phyloP scores from a whole-genome alignment of 1,140 invertebrate genomes.

The Drosophila subobscura region DNA sequence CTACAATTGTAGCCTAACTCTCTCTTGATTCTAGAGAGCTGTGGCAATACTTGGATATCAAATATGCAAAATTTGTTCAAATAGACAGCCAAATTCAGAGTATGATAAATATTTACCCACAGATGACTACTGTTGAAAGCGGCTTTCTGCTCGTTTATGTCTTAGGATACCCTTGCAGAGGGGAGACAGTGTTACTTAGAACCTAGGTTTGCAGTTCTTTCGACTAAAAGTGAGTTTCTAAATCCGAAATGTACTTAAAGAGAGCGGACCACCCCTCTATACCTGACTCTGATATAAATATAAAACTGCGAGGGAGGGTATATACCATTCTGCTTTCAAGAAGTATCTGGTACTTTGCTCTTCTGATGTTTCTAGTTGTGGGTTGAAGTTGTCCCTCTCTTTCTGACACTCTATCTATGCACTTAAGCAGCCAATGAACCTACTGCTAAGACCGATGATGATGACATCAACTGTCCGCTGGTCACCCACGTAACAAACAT shows the following conservation, averaged over 20 bases:
- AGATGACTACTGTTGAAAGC: slow-evolving; percentile 18
- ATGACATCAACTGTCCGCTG: slow-evolving; percentile 6
- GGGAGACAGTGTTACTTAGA: too few relatives aligned
- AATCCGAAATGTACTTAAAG: too few relatives aligned
- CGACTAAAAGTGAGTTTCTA: too few relatives aligned
- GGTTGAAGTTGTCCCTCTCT: slow-evolving; percentile 19
- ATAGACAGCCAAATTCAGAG: slow-evolving; percentile 31
- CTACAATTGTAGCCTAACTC: slow-evolving; percentile 10
- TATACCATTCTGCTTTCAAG: too few relatives aligned
- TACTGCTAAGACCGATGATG: slow-evolving; percentile 7
- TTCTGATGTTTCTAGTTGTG: too few relatives aligned
- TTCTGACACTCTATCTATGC: not conserved
- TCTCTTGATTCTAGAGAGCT: not conserved
- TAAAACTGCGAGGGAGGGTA: too few relatives aligned
- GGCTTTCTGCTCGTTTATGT: slow-evolving; percentile 29
- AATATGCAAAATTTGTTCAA: slow-evolving; percentile 61
- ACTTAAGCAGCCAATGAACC: slow-evolving; percentile 65
- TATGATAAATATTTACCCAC: slow-evolving; percentile 52
- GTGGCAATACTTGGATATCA: slow-evolving; percentile 53
- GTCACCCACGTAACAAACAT: not conserved
- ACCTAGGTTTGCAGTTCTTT: too few relatives aligned
- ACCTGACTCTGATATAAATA: too few relatives aligned
- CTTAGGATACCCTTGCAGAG: not conserved
- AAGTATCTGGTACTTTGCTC: too few relatives aligned
- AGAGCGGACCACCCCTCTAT: too few relatives aligned